A percentile compares a stretch with the other conserved stretches of the same genome.
Evolutionary conservation across 2,888 invertebrate species (phyloP).

Genomic region (Chorisops tibialis): DNA sequence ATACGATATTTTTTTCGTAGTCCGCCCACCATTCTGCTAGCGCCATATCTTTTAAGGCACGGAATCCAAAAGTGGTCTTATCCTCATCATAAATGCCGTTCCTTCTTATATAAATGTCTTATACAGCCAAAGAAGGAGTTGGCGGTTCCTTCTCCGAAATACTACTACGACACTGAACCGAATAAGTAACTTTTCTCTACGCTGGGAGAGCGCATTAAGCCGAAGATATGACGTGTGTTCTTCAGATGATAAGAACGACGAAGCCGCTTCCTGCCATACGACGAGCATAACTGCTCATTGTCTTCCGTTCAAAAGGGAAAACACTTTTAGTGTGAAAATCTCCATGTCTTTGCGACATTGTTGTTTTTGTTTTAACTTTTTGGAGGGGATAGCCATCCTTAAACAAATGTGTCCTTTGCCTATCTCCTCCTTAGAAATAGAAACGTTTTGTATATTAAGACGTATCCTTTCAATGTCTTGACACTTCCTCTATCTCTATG

Average conservation of each 20-base stretch:
- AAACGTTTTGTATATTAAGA: too few species aligned
- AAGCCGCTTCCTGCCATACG: slow-evolving; percentile 23
- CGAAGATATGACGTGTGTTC: slow-evolving; percentile 31
- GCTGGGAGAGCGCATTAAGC: too few species aligned
- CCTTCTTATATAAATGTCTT: slow-evolving; percentile 17
- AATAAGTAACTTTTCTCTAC: too few species aligned
- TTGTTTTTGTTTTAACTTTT: slow-evolving; percentile 25
- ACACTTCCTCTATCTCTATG: too few species aligned
- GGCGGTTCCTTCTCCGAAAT: too few species aligned
- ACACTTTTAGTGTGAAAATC: slow-evolving; percentile 27
- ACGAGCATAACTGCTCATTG: slow-evolving; percentile 29
- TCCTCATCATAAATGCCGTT: slow-evolving; percentile 1
- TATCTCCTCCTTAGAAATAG: too few species aligned
- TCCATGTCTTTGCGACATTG: slow-evolving; percentile 24
- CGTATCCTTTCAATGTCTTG: too few species aligned
- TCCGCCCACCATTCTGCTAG: slow-evolving; percentile 9
- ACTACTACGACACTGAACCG: too few species aligned
- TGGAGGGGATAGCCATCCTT: too few species aligned
- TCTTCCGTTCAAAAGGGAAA: slow-evolving; percentile 31
- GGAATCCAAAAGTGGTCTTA: slow-evolving; percentile 7
- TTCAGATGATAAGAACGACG: slow-evolving; percentile 27
- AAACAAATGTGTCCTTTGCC: not conserved
- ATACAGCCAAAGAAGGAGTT: too few species aligned
- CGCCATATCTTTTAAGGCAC: slow-evolving; percentile 1
- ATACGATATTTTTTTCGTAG: too few species aligned